phyloP scores from a whole-genome alignment of 2,113 vertebrate genomes.

The Laticauda colubrina region DNA sequence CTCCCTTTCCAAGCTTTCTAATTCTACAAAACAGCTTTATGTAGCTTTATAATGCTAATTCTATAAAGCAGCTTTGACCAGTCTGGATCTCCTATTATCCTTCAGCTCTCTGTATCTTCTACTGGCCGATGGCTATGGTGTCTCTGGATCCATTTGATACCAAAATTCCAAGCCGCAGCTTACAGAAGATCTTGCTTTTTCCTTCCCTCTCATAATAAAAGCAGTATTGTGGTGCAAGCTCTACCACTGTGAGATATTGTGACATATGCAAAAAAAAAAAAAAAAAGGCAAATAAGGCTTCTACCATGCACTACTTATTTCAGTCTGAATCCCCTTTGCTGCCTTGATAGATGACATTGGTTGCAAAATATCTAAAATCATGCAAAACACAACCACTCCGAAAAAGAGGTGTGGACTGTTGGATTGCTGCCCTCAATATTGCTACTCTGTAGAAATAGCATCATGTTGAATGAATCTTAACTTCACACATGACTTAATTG shows the following conservation, averaged over 20 bases:
- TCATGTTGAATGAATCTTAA: neutral
- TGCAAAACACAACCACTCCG: neutral
- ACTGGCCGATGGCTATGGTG: neutral
- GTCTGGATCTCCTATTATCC: rapidly evolving
- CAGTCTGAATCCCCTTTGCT: rapidly evolving
- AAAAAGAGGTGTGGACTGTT: neutral
- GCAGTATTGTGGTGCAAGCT: neutral
- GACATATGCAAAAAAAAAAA: neutral
- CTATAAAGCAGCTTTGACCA: neutral
- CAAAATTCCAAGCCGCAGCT: neutral
- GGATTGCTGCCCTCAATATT: neutral
- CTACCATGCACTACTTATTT: neutral
- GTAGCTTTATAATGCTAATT: neutral
- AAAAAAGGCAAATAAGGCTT: neutral
- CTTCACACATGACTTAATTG: slow-evolving; percentile 5
- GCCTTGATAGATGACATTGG: neutral
- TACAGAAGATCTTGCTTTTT: neutral
- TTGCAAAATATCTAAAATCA: neutral
- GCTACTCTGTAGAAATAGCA: neutral
- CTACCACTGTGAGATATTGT: neutral
- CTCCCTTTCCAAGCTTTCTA: neutral
- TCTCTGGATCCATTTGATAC: neutral
- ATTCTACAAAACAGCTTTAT: neutral
- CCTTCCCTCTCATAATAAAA: neutral
- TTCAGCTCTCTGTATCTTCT: neutral